Conservation (phyloP, 2,888 invertebrate genomes). For the Dusona sp. region DNA sequence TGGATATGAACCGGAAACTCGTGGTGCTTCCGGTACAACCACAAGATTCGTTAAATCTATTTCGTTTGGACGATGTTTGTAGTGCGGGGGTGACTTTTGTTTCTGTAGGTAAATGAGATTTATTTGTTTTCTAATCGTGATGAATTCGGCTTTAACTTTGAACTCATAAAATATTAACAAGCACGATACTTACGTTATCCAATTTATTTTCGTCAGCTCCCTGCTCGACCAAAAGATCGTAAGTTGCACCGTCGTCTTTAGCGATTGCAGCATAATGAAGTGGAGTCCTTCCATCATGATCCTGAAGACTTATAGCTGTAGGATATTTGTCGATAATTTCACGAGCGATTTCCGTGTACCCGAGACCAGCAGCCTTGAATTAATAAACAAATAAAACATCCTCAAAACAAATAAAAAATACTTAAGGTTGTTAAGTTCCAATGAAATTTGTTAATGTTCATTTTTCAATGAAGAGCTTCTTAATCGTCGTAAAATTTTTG, state of each 20-base stretch:
- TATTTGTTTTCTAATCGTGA: conserved; percentile 1
- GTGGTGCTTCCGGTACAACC: conserved; percentile 92
- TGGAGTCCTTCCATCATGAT: conserved; percentile 94
- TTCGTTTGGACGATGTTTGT: conserved; percentile 91
- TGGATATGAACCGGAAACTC: conserved; percentile 90
- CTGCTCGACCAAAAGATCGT: conserved; percentile 90
- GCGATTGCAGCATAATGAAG: conserved; percentile 94
- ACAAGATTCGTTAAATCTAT: conserved; percentile 90
- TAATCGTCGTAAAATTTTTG: too few species aligned
- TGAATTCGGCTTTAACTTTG: not conserved
- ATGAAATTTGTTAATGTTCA: too few species aligned
- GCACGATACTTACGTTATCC: conserved; percentile 90
- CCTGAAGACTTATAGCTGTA: conserved; percentile 89
- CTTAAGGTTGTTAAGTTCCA: too few species aligned
- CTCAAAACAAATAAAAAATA: too few species aligned
- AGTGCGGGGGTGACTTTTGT: conserved; percentile 93
- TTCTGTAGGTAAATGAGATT: conserved; percentile 86
- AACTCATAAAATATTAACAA: not conserved
- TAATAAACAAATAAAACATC: not conserved
- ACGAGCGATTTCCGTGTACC: conserved; percentile 90
- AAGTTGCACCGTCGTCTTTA: conserved; percentile 92
- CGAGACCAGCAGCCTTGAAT: conserved; percentile 92
- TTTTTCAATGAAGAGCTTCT: too few species aligned
- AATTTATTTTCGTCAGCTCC: conserved; percentile 94
- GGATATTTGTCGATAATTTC: conserved; percentile 90